These are phyloP conservation scores for Lottia gigantea DNA, from an alignment of 2,888 invertebrate genomes.

Conservation along the genomic window DNA sequence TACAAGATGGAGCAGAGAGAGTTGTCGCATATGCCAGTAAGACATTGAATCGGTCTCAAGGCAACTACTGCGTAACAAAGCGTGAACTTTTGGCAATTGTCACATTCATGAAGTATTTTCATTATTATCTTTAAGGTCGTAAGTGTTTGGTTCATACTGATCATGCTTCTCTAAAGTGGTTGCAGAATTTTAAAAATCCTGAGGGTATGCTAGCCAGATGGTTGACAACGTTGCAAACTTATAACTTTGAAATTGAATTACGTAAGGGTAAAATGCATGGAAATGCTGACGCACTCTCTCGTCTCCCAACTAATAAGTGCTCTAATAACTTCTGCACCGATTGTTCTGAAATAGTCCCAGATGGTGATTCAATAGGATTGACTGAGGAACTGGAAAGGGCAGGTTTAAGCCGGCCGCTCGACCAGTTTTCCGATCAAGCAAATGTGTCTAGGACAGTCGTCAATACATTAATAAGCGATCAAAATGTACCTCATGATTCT, in stretches of 20 bases:
- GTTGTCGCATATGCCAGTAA: neutral
- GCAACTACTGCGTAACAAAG: neutral
- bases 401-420: neutral
- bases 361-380: neutral
- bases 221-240: slow-evolving; percentile 7
- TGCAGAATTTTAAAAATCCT: slow-evolving; percentile 4
- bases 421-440: too few relatives aligned
- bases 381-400: neutral
- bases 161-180: slow-evolving; percentile 7
- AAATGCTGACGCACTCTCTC: slow-evolving; percentile 3
- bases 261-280: neutral
- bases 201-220: neutral
- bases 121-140: neutral
- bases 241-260: neutral
- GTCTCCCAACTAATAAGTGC: neutral
- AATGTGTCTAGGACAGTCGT: too few relatives aligned
- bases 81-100: slow-evolving; percentile 4
- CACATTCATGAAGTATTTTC: neutral
- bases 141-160: neutral
- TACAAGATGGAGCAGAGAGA: neutral
- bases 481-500: neutral
- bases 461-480: too few relatives aligned
- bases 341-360: neutral
- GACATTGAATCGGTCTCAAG: slow-evolving; percentile 1
- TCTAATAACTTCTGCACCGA: neutral